Base-by-base conservation (phyloP, 2,888 invertebrate genomes). In the Eubasilissa splendida region DNA sequence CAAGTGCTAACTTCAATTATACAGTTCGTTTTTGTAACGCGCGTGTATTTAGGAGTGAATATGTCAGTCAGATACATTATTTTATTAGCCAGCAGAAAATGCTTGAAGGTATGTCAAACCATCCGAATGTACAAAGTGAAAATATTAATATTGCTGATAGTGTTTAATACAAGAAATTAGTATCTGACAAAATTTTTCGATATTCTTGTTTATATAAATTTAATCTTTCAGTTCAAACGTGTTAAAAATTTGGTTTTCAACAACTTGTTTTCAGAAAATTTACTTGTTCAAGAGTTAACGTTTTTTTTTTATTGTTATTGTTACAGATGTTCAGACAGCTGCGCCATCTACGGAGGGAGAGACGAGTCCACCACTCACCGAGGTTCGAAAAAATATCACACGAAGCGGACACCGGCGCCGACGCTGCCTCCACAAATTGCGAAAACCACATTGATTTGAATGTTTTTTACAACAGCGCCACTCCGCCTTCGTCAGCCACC, bases 1-100 rank as follows among this genome's bases (percentile, higher is more conserved):
- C 50, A 65, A 12, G 53, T 4, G 53, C 9, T 7, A 7, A 42
- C 42, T 1, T 42, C 42, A 42, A 42, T 42, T 42, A 2, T 42
- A 70, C 50, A 70, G 70, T 54, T 54, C 22, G 22, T 70, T 42
- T 42, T 5, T 70, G 66, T 68, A 12, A 70, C 22, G 22, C n/a
- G 70, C 22, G 70, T 52, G 22, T 11, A 33, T 12, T 42, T 2
- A 42, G 42, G 3, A 56, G 74, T 70, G 14, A 70, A 60, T 9
- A 80, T 70, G 76, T 76, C 80, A 33, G 60, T 76, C 31, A 54
- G 71, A 14, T 59, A 71, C 71, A 11, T 65, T 0, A 42, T 80
- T 50, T 50, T 60, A 31, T 50, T 65, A 56, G 74, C 80, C 4
- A 31, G 82, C 3, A 77, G 77, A 66, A 80, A 77, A 65, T 82